Base-by-base conservation (phyloP, 2,113 vertebrate genomes). In the Chitala chitala region DNA sequence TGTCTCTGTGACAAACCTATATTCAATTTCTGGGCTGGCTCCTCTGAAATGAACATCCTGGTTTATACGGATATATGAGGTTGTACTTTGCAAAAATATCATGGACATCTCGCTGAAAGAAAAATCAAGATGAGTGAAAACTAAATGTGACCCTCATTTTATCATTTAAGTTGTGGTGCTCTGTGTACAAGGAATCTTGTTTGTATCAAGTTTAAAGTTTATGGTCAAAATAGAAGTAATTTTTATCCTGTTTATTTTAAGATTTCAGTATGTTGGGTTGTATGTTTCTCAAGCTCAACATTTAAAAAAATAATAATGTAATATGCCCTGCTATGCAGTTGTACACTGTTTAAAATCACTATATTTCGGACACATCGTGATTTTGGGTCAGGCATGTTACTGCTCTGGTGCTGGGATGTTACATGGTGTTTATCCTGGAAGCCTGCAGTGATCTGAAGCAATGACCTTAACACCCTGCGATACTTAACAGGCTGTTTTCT, bases 11-110 rank as follows among this genome's bases (percentile, higher is more conserved):
- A 89, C 85, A 81, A 5, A 53, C 75, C 66, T 80, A 71, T 87
- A 83, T 86, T 88, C 81, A 74, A 88, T 91, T 86, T 83, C 81
- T 74, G 81, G 81, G 87, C 84, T 85, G 83, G 90, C 86, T 85
- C 82, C 55, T 81, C 77, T 78, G 81, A 81, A 90, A 89, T 87
- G 81, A 80, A 78, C 71, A 76, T 81, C 61, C 69, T 48, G 74
- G 84, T 82, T 84, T 24, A 3, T 40, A 31, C 33, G 54, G 75
- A 63, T 58, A 64, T 33, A 66, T 71, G 69, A 55, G 68, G 40
- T 76, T 61, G 63, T 59, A 48, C 63, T 15, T 5, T 12, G 29
- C 56, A 63, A 55, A 64, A 56, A 75, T 75, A 75, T 69, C 74
- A 68, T 24, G 63, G 65, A 48, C 22, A 22, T 33, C 69, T 40